phyloP scores from a whole-genome alignment of 2,113 vertebrate genomes.

The Bungarus multicinctus region DNA sequence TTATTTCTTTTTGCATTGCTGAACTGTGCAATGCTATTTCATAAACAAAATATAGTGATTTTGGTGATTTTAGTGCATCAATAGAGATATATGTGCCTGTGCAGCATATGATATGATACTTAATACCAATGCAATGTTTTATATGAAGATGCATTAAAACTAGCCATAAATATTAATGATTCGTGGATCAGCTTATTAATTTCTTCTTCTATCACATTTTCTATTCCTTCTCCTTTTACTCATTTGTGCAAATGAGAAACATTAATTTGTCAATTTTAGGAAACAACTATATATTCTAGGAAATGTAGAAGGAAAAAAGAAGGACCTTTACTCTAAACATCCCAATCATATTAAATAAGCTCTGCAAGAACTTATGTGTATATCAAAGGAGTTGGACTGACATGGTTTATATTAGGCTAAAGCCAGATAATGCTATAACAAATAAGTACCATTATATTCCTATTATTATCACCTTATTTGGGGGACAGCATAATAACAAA shows the following conservation, averaged over 20 bases:
- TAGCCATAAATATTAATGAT: neutral
- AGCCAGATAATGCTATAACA: conserved; percentile 56
- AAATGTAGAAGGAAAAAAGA: conserved; percentile 2
- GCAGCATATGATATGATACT: neutral
- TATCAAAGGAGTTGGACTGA: conserved; percentile 47
- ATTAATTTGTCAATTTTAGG: neutral
- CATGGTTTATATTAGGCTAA: conserved; percentile 43
- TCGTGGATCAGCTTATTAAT: neutral
- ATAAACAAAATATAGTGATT: neutral
- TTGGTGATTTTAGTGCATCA: neutral
- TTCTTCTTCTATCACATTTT: conserved; percentile 19
- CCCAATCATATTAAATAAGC: conserved; percentile 43
- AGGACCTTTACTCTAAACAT: conserved; percentile 36
- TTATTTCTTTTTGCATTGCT: neutral
- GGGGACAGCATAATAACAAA: conserved; percentile 45
- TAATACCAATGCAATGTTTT: neutral
- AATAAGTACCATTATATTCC: conserved; percentile 23
- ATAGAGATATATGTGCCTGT: neutral
- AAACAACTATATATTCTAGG: neutral
- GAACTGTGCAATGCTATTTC: neutral
- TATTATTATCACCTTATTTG: conserved; percentile 45
- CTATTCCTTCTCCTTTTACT: neutral
- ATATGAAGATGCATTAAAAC: neutral
- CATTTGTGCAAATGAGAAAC: conserved; percentile 2
- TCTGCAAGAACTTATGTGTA: conserved; percentile 46